phyloP scores from a whole-genome alignment of 2,888 invertebrate species.

The Noctua comes region DNA sequence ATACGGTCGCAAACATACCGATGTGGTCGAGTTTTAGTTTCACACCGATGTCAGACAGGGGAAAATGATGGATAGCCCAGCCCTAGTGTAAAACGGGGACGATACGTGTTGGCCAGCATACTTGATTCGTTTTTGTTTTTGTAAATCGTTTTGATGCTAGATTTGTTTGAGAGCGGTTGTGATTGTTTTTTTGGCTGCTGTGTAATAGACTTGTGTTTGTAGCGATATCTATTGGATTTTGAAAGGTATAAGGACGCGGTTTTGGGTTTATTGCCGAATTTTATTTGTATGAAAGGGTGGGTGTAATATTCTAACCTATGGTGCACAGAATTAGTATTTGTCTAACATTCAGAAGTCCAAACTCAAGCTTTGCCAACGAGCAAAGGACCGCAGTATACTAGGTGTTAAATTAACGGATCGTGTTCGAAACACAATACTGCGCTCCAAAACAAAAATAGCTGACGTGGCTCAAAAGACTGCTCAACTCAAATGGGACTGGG shows the following conservation, averaged over 20 bases:
- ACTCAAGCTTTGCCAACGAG: too few relatives aligned
- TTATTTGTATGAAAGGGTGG: background rate
- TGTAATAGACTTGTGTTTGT: conserved; percentile 13
- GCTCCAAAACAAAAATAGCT: too few relatives aligned
- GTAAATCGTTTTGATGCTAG: conserved; percentile 18
- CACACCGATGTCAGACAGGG: conserved; percentile 29
- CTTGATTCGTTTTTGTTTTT: conserved; percentile 38
- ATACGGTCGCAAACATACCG: conserved; percentile 18
- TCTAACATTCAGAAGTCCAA: too few relatives aligned
- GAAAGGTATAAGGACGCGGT: background rate
- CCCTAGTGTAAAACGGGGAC: conserved; percentile 16
- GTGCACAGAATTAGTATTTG: too few relatives aligned
- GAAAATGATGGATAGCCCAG: conserved; percentile 26
- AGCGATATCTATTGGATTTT: conserved; percentile 18
- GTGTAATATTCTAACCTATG: background rate
- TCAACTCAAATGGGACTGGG: too few relatives aligned
- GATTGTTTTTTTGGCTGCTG: conserved; percentile 19
- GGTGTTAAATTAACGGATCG: too few relatives aligned
- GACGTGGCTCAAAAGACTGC: too few relatives aligned
- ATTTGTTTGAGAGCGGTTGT: conserved; percentile 36
- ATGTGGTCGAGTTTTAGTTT: conserved; percentile 19
- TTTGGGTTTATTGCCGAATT: conserved; percentile 8
- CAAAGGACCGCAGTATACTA: too few relatives aligned
- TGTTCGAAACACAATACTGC: too few relatives aligned
- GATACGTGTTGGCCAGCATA: conserved; percentile 17